Percentiles rank a stretch among this genome's conserved stretches.
These are phyloP conservation scores for Gymnobelideus leadbeateri DNA, from an alignment of 2,113 vertebrate species.

Conservation along the genomic window DNA sequence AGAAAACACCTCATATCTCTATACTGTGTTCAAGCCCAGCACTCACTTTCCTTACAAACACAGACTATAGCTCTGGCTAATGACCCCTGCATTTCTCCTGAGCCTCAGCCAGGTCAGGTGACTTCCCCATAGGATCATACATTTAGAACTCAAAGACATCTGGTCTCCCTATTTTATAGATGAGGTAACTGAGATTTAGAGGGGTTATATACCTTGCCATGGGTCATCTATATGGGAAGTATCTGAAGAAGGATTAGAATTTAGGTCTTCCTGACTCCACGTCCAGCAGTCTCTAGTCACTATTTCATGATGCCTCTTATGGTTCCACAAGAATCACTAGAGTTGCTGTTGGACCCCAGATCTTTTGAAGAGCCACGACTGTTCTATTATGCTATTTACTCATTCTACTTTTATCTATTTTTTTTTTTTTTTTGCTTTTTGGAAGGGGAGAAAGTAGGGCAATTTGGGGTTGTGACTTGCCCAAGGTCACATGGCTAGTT, in stretches of 20 bases:
- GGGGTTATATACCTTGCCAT: neutral
- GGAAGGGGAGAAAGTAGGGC: too few species aligned
- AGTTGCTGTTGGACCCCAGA: neutral
- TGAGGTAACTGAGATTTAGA: neutral
- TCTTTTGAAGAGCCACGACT: neutral
- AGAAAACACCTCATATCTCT: neutral
- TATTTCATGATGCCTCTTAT: neutral
- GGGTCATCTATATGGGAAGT: neutral
- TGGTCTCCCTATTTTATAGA: neutral
- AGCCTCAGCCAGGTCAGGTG: neutral
- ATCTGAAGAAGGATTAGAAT: neutral
- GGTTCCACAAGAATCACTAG: neutral
- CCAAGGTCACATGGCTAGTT: too few species aligned
- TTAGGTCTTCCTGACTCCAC: neutral
- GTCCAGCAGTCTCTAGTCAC: neutral
- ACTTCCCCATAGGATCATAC: neutral
- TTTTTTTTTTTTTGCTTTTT: too few species aligned
- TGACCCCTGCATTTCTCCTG: neutral
- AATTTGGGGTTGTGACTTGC: too few species aligned
- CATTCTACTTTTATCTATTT: neutral
- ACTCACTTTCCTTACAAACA: neutral
- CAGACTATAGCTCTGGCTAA: too few species aligned
- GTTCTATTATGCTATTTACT: neutral
- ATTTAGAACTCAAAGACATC: neutral
- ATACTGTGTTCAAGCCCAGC: neutral